Base-by-base conservation (phyloP, 2,113 vertebrate species). In the Myotis yumanensis region DNA sequence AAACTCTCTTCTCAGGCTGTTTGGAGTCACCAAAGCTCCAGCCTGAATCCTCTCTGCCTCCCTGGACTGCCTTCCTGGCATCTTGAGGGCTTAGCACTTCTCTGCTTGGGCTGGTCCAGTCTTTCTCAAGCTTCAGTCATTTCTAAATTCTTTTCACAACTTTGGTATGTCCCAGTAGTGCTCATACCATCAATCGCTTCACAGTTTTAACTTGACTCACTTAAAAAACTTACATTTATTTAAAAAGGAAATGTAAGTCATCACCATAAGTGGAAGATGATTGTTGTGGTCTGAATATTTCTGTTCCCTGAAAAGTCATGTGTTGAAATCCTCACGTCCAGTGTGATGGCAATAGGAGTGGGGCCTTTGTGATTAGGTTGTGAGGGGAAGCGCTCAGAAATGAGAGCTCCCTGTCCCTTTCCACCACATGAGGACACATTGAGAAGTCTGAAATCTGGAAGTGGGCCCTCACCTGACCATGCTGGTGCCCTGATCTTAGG, bases 191-290 rank as follows among this genome's bases (percentile, higher is more conserved):
- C 46, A 40, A 66, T 92, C 73, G 23, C 52, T 80, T 93, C 37
- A 35, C 23, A 28, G 72, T 46, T 94, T 89, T 40, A 68, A 62
- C 77, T 92, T 92, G 75, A 89, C 15, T 86, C 62, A 94, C 68
- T 89, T 90, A 37, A 18, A 91, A 73, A 72, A 80, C 25, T 73
- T 48, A 77, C 68, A 40, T 28, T 72, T 84, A 68, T 54, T 73
- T 46, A 23, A 32, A 75, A 69, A 86, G 76, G 69, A 77, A 71
- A 62, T 90, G 11, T 71, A 90, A 68, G 43, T 52, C 25, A 62
- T 93, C 35, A 59, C 25, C 0, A 18, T 93, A 37, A 79, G 15
- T 91, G 32, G 51, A 81, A 72, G 17, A 30, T 69, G 40, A 89
- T 32, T 62, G 32, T 14, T 73, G 30, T 18, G 11, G 32, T 37